Evolutionary conservation across 2,888 invertebrate species (phyloP).

Genomic region (Plebejus melissa): DNA sequence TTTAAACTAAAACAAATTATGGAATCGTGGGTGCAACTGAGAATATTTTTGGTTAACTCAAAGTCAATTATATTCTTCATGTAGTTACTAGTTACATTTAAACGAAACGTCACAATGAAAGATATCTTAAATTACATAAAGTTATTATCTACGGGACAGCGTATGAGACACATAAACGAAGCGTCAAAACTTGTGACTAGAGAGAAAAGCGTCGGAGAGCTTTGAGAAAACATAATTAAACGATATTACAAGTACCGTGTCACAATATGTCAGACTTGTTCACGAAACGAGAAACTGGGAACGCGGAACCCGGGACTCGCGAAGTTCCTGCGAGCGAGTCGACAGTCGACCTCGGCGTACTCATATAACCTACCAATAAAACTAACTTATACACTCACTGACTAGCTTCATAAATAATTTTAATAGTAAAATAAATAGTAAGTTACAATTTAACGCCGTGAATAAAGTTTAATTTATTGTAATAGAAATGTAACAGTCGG

Average conservation of each 20-base stretch:
- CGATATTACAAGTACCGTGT: slow-evolving; percentile 47
- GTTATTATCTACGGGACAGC: slow-evolving; percentile 28
- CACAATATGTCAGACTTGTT: slow-evolving; percentile 20
- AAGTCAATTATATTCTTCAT: neutral
- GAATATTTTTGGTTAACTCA: neutral
- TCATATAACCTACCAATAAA: slow-evolving; percentile 24
- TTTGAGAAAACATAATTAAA: slow-evolving; percentile 52
- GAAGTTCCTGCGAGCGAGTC: slow-evolving; percentile 9
- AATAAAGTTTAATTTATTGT: slow-evolving; percentile 36
- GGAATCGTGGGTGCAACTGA: neutral
- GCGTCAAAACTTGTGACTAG: slow-evolving; percentile 64
- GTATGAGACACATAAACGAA: slow-evolving; percentile 44
- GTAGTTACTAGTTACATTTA: neutral
- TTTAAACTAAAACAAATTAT: neutral
- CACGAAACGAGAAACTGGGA: slow-evolving; percentile 19
- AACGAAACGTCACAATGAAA: neutral
- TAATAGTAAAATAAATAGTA: slow-evolving; percentile 50
- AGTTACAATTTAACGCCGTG: slow-evolving; percentile 54
- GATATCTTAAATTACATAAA: slow-evolving; percentile 10
- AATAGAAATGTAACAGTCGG: slow-evolving; percentile 35
- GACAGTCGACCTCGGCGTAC: slow-evolving; percentile 12
- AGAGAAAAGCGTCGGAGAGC: slow-evolving; percentile 52
- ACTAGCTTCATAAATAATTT: slow-evolving; percentile 68
- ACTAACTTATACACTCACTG: slow-evolving; percentile 64
- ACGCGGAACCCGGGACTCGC: neutral